Percentiles rank a stretch among this genome's conserved stretches.
phyloP scores from a whole-genome alignment of 2,888 invertebrate species.

The Caenorhabditis wallacei region DNA sequence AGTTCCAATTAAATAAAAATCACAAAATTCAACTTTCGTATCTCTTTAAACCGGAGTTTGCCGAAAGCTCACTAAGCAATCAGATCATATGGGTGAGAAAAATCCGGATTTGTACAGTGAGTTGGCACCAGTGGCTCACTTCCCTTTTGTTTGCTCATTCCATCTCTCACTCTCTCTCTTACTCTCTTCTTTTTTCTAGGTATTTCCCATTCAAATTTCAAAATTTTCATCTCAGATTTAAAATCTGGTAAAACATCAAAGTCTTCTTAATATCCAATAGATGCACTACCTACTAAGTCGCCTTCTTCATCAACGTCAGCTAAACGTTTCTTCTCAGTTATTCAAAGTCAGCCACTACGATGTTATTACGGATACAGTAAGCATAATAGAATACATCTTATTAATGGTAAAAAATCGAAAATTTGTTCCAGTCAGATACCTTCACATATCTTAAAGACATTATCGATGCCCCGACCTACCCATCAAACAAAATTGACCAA shows the following conservation, averaged over 20 bases:
- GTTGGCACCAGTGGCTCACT: slow-evolving; percentile 8
- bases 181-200: neutral
- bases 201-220: neutral
- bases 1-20: too few species aligned
- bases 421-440: slow-evolving; percentile 86
- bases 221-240: neutral
- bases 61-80: neutral
- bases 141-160: slow-evolving; percentile 29
- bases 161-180: slow-evolving; percentile 14
- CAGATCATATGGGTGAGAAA: neutral
- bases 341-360: slow-evolving; percentile 92
- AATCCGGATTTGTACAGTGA: slow-evolving; percentile 47
- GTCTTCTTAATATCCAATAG: neutral
- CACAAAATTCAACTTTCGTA: too few species aligned
- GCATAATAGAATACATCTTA: slow-evolving; percentile 7
- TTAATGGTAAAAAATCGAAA: neutral
- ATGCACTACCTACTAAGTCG: slow-evolving; percentile 95
- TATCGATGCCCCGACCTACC: slow-evolving; percentile 90
- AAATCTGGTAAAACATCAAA: neutral
- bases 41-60: neutral
- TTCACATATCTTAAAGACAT: slow-evolving; percentile 88
- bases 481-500: slow-evolving; percentile 88
- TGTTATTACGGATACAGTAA: slow-evolving; percentile 87
- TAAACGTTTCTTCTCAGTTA: slow-evolving; percentile 93
- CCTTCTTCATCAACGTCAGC: slow-evolving; percentile 92